A percentile compares a stretch with the other conserved stretches of the same genome.
phyloP scores from a whole-genome alignment of 1,140 invertebrate species.

The Pygmarrhopalites habei region DNA sequence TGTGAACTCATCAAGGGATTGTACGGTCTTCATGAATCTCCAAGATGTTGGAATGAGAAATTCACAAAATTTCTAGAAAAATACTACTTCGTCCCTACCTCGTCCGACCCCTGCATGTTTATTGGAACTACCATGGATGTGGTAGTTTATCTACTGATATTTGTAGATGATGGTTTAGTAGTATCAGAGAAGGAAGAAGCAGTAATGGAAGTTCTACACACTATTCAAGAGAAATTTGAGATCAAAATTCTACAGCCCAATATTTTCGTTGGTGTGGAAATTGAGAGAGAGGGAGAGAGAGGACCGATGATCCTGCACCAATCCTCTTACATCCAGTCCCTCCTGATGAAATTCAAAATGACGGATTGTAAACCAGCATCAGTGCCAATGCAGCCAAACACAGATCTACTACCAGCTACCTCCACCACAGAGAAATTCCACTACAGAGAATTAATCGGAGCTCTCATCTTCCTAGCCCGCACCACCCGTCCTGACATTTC shows the following conservation, averaged over 20 bases:
- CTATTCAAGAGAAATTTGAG: slow-evolving; percentile 39
- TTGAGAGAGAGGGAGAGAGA: slow-evolving; percentile 23
- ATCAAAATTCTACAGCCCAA: slow-evolving; percentile 20
- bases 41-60: slow-evolving; percentile 33
- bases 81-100: slow-evolving; percentile 41
- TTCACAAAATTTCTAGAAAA: slow-evolving; percentile 39
- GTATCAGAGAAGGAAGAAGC: slow-evolving; percentile 23
- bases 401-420: background rate
- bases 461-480: slow-evolving; percentile 44
- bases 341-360: slow-evolving; percentile 8
- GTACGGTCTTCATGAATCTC: slow-evolving; percentile 40
- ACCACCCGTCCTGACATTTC: slow-evolving; percentile 43
- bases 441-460: slow-evolving; percentile 44
- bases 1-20: slow-evolving; percentile 39
- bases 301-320: background rate
- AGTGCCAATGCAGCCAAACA: background rate
- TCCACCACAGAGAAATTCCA: background rate
- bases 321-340: background rate
- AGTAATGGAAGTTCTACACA: slow-evolving; percentile 25
- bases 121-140: slow-evolving; percentile 29
- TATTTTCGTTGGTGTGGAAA: slow-evolving; percentile 39
- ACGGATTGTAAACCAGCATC: background rate
- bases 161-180: slow-evolving; percentile 48
- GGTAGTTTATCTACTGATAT: slow-evolving; percentile 43
- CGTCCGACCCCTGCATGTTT: slow-evolving; percentile 44